Conservation (phyloP, 2,797 vertebrate species). For the Antennarius maculatus region DNA sequence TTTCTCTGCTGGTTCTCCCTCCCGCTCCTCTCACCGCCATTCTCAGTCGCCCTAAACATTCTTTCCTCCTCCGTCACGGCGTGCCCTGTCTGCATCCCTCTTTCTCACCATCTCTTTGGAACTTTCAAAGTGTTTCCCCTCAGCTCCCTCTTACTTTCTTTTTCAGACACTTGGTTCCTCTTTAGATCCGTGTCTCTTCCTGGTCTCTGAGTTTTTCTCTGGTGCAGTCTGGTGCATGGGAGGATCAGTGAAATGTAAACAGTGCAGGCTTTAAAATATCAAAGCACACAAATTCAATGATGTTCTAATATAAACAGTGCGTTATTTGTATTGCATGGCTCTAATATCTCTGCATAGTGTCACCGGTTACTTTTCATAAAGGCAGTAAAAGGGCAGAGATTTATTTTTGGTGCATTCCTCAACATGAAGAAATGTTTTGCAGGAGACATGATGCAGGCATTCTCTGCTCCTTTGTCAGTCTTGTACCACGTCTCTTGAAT, state of each 20-base stretch:
- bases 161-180: slow-evolving; percentile 30
- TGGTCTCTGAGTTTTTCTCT: slow-evolving; percentile 11
- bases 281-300: slow-evolving; percentile 22
- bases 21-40: slow-evolving; percentile 64
- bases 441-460: slow-evolving; percentile 65
- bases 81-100: slow-evolving; percentile 80
- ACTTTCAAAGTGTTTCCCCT: slow-evolving; percentile 42
- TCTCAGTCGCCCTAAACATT: slow-evolving; percentile 84
- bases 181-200: slow-evolving; percentile 21
- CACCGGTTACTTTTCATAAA: slow-evolving; percentile 3
- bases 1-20: slow-evolving; percentile 53
- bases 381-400: slow-evolving; percentile 22
- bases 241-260: slow-evolving; percentile 33
- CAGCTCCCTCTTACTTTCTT: slow-evolving; percentile 39
- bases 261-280: slow-evolving; percentile 17
- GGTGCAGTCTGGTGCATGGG: slow-evolving; percentile 10
- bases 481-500: slow-evolving; percentile 38
- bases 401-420: slow-evolving; percentile 80
- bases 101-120: slow-evolving; percentile 57
- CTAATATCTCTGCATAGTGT: slow-evolving; percentile 16
- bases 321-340: slow-evolving; percentile 20
- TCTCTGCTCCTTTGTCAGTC: slow-evolving; percentile 26
- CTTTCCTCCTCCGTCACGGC: slow-evolving; percentile 84
- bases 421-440: slow-evolving; percentile 65
- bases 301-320: slow-evolving; percentile 7